Evolutionary conservation across 1,140 invertebrate genomes (phyloP).

Genomic region (Brachionus manjavacas): DNA sequence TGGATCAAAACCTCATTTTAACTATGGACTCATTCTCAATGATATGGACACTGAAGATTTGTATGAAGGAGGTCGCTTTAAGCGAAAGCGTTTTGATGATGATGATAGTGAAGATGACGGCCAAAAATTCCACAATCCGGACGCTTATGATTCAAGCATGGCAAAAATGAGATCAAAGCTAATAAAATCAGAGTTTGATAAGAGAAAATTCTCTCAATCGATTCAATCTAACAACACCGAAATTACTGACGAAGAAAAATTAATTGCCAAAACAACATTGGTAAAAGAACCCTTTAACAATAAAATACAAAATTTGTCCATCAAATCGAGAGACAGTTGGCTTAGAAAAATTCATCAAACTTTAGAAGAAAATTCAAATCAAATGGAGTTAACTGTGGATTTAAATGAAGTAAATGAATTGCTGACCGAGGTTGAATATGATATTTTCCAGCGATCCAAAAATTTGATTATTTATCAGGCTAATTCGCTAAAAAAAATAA

Average conservation of each 20-base stretch:
- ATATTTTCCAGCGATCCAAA: slow-evolving; percentile 7
- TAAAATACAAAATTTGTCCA: slow-evolving; percentile 28
- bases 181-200: slow-evolving; percentile 20
- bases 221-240: not conserved
- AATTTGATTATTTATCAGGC: slow-evolving; percentile 39
- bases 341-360: slow-evolving; percentile 34
- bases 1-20: slow-evolving; percentile 19
- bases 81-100: slow-evolving; percentile 17
- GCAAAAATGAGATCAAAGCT: slow-evolving; percentile 28
- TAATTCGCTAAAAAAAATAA: slow-evolving; percentile 16
- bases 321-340: slow-evolving; percentile 35
- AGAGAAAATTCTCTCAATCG: not conserved
- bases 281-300: not conserved
- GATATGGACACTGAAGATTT: slow-evolving; percentile 31
- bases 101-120: slow-evolving; percentile 11
- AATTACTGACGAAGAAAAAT: not conserved
- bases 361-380: slow-evolving; percentile 14
- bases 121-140: not conserved
- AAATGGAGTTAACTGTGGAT: not conserved
- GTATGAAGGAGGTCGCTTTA: slow-evolving; percentile 24
- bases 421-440: not conserved
- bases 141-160: slow-evolving; percentile 28
- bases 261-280: slow-evolving; percentile 15
- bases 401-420: not conserved
- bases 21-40: not conserved